These are phyloP conservation scores for Mellivora capensis DNA, from an alignment of 2,113 vertebrate species.

Conservation along the genomic window DNA sequence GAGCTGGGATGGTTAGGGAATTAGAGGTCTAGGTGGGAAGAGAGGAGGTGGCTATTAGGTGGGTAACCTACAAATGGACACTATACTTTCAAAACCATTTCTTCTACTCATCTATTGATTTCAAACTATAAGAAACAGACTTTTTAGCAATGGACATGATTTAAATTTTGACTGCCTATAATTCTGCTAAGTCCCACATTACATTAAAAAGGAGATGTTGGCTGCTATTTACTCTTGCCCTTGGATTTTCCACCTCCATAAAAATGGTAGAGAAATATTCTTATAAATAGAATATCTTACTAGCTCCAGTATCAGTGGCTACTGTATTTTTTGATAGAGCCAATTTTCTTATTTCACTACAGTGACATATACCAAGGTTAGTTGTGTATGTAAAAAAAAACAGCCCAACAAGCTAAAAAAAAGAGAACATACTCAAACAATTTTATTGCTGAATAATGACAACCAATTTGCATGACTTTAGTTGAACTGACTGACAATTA, in stretches of 20 bases:
- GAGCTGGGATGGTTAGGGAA: background rate
- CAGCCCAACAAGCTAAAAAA: background rate
- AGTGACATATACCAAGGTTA: background rate
- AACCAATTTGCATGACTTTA: background rate
- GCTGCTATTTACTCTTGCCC: background rate
- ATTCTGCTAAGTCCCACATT: background rate
- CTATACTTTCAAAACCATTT: background rate
- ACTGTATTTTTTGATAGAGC: background rate
- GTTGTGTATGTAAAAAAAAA: background rate
- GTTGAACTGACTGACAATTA: background rate
- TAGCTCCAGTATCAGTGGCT: background rate
- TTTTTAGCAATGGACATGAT: background rate
- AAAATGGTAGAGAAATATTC: background rate
- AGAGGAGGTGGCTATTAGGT: background rate
- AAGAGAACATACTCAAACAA: background rate
- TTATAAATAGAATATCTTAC: background rate
- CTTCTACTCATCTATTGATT: background rate
- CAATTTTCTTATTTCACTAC: slow-evolving; percentile 17
- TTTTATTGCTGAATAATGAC: background rate
- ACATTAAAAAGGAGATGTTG: background rate
- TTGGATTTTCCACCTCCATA: background rate
- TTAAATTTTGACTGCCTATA: background rate
- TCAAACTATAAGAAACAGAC: background rate
- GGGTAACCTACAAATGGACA: background rate
- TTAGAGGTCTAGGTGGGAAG: background rate